Conservation (phyloP, 2,113 vertebrate genomes). For the Leucosticte australis region DNA sequence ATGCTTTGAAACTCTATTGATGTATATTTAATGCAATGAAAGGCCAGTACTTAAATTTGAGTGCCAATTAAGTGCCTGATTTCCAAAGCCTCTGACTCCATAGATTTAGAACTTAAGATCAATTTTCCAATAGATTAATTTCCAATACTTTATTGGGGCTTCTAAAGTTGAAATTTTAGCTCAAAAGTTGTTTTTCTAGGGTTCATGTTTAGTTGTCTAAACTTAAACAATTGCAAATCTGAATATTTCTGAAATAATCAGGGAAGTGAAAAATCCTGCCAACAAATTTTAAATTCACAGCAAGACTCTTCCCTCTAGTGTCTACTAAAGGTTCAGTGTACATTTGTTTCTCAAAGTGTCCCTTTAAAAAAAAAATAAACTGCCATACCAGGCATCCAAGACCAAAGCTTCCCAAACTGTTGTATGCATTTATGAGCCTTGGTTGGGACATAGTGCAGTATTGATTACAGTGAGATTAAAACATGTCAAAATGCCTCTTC, state of each 20-base stretch:
- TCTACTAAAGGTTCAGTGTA: background rate
- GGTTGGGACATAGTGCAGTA: background rate
- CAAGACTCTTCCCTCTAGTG: background rate
- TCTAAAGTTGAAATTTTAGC: background rate
- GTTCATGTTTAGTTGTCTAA: background rate
- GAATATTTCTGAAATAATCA: background rate
- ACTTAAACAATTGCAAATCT: background rate
- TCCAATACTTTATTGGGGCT: background rate
- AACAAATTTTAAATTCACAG: background rate
- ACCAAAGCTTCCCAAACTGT: background rate
- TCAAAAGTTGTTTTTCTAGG: background rate
- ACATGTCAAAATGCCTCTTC: background rate
- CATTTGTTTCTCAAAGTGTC: background rate
- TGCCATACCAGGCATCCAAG: background rate
- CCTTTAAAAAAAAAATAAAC: accelerated
- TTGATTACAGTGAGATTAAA: background rate
- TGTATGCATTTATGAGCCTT: background rate
- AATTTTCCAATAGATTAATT: background rate
- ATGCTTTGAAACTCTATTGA: background rate
- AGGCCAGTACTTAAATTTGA: background rate
- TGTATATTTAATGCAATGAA: background rate
- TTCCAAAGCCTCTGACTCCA: background rate
- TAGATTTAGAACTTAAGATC: background rate
- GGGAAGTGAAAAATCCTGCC: background rate
- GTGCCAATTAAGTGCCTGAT: background rate